Base-by-base conservation (phyloP, 2,113 vertebrate species). In the Crotalus tigris region DNA sequence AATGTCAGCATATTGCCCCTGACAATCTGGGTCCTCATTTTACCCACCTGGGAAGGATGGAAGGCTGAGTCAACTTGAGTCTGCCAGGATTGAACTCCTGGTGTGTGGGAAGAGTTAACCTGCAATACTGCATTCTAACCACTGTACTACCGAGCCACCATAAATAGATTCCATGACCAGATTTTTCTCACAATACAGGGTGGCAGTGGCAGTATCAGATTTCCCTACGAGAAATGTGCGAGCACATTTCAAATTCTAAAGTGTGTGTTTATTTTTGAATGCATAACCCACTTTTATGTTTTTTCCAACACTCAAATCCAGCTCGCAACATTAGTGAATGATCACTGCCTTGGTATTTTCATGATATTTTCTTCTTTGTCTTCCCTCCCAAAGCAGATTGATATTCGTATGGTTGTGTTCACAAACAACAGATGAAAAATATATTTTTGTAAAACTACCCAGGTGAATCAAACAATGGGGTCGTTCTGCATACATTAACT, bases 151-250 rank as follows among this genome's bases (percentile, higher is more conserved):
- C 12, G 33, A 69, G n/a, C 13, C 13, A 69, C 5, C 64, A 39
- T 61, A 81, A 81, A 54, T 19, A 8, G 6, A 44, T 15, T 12
- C 54, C 0, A 26, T 1, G 23, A 0, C 61, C 1, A 17, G 26
- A 89, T 81, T 2, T 15, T 1, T 0, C 9, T 69, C 29, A 69
- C 64, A 69, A 6, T 69, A 33, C 11, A 0, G 2, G 21, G 11
- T 0, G 5, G 26, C 85, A 0, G 0, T 0, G 9, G 23, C 33
- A 90, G 75, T 81, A 39, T 81, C 2, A 3, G 33, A 19, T 81
- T 81, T 81, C 69, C 6, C 33, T 75, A 75, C 6, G 33, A 33
- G n/a, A 75, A 33, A 51, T 51, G 49, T 51, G 49, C 2, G 0
- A 75, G n/a, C 12, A 69, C 29, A 69, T 81, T 81, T 39, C 69